Evolutionary conservation across 2,113 vertebrate species (phyloP).

Genomic region (Hyperopisus bebe): DNA sequence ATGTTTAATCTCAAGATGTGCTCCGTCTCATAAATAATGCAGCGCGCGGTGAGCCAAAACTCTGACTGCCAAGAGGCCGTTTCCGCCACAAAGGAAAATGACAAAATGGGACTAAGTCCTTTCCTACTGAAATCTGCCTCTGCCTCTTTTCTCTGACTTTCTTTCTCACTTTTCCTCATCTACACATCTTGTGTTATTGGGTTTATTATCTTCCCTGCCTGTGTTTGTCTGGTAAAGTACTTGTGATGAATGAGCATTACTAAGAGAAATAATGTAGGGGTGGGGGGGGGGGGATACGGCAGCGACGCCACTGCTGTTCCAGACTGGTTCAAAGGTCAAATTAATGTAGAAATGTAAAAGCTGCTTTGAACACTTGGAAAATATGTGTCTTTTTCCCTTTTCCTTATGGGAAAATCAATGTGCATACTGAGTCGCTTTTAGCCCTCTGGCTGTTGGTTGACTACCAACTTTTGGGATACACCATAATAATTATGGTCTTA

Average conservation of each 20-base stretch:
- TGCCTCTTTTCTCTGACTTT: neutral
- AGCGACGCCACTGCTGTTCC: neutral
- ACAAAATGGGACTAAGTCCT: constrained; percentile 39
- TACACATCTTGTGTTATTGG: neutral
- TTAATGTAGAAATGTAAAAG: neutral
- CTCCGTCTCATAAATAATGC: constrained; percentile 77
- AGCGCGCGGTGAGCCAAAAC: constrained; percentile 47
- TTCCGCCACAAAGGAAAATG: constrained; percentile 30
- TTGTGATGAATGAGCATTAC: constrained; percentile 5
- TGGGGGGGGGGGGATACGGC: neutral
- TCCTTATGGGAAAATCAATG: neutral
- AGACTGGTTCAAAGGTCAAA: neutral
- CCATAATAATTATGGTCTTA: neutral
- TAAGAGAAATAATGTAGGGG: neutral
- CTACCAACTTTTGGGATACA: neutral
- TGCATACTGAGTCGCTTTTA: neutral
- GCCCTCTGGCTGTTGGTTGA: neutral
- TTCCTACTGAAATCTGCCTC: constrained; percentile 17
- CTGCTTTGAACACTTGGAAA: neutral
- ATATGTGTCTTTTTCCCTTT: neutral
- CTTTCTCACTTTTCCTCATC: neutral
- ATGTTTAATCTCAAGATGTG: constrained; percentile 79
- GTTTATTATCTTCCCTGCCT: constrained; percentile 5
- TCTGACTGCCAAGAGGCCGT: constrained; percentile 38
- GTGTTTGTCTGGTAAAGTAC: constrained; percentile 5